phyloP scores from a whole-genome alignment of 53 echinoderm and acorn worm genomes.

The Stichopus horrens region DNA sequence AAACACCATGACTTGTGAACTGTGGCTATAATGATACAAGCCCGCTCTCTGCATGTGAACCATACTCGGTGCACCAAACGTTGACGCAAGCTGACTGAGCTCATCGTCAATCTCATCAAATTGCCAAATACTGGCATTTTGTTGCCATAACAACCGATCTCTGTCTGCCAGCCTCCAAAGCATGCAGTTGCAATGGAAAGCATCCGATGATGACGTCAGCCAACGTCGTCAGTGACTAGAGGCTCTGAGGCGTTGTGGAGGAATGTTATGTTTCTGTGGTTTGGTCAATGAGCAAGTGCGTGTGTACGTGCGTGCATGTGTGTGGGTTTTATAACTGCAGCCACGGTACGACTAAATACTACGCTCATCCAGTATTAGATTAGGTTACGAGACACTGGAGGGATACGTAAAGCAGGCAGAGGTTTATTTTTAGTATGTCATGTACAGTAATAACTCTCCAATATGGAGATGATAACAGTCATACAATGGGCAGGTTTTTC shows the following conservation, averaged over 20 bases:
- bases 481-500: background rate
- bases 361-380: no score
- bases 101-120: conserved; percentile 47
- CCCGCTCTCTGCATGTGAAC: background rate
- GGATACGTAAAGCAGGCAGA: background rate
- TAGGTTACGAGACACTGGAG: background rate
- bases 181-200: conserved; percentile 23
- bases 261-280: conserved; percentile 7
- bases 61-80: conserved; percentile 5
- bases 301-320: conserved; percentile 9
- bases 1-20: conserved; percentile 34
- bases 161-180: conserved; percentile 23
- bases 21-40: background rate
- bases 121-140: conserved; percentile 55
- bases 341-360: no score
- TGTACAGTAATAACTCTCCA: no score
- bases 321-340: background rate
- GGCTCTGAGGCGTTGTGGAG: conserved; percentile 11
- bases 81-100: conserved; percentile 36
- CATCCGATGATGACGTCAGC: conserved; percentile 1
- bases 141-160: conserved; percentile 38
- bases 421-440: background rate
- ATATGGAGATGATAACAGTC: background rate
- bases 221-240: background rate
- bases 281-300: conserved; percentile 16